phyloP scores from a whole-genome alignment of 2,888 invertebrate species.

The Caradrina clavipalpis region DNA sequence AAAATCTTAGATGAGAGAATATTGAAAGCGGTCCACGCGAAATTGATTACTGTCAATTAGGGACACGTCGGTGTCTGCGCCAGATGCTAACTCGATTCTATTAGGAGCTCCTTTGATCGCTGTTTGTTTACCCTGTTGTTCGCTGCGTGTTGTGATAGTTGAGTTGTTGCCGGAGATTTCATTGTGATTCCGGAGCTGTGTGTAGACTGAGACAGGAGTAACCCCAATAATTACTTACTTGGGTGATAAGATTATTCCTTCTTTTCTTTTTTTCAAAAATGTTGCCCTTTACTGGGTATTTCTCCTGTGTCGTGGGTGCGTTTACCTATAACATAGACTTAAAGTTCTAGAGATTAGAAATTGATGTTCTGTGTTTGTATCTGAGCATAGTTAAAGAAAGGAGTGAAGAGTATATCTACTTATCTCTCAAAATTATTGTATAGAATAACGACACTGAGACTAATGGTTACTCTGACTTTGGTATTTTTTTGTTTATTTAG shows the following conservation, averaged over 20 bases:
- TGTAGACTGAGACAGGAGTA: constrained; percentile 6
- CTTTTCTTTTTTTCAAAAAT: too few relatives aligned
- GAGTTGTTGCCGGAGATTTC: constrained; percentile 24
- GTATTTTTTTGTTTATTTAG: not conserved
- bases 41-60: constrained; percentile 91
- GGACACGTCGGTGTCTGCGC: constrained; percentile 80
- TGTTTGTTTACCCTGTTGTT: constrained; percentile 58
- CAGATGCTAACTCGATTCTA: constrained; percentile 81
- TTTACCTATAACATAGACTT: too few relatives aligned
- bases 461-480: not conserved
- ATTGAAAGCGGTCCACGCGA: constrained; percentile 88
- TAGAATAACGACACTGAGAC: not conserved
- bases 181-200: constrained; percentile 29
- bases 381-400: not conserved
- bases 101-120: constrained; percentile 58
- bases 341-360: not conserved
- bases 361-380: not conserved
- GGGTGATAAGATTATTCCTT: too few relatives aligned
- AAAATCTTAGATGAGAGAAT: constrained; percentile 87
- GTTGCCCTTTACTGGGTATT: too few relatives aligned
- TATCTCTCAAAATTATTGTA: not conserved
- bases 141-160: constrained; percentile 54
- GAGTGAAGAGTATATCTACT: not conserved
- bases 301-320: too few relatives aligned
- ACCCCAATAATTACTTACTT: constrained; percentile 3